phyloP scores from a whole-genome alignment of 2,888 invertebrate species.

The Ernsta delagoae region DNA sequence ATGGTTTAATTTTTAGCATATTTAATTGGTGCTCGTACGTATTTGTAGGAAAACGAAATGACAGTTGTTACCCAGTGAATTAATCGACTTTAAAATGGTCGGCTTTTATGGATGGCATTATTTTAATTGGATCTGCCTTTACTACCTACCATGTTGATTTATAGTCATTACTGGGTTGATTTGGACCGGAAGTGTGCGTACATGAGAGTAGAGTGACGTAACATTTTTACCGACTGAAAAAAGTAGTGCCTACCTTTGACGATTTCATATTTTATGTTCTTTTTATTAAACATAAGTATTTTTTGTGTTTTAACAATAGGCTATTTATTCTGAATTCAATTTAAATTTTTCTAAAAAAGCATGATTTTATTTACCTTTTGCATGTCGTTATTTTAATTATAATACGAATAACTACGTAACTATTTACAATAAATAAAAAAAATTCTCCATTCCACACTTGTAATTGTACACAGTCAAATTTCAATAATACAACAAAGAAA shows the following conservation, averaged over 20 bases:
- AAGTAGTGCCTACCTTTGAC: too few relatives aligned
- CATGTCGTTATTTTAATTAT: too few relatives aligned
- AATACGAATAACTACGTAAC: too few relatives aligned
- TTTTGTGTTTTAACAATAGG: too few relatives aligned
- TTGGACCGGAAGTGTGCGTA: conserved; percentile 3
- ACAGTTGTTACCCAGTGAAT: conserved; percentile 39
- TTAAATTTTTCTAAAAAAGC: too few relatives aligned
- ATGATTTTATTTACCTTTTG: too few relatives aligned
- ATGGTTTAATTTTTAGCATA: too few relatives aligned
- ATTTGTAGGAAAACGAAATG: conserved; percentile 1
- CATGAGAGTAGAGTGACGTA: neutral
- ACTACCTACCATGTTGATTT: conserved; percentile 48
- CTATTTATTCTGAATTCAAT: too few relatives aligned
- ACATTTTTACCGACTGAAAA: neutral
- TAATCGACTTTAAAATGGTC: conserved; percentile 48
- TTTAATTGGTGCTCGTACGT: too few relatives aligned
- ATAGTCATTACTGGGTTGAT: conserved; percentile 40
- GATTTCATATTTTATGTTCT: too few relatives aligned
- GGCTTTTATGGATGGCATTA: conserved; percentile 48
- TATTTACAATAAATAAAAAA: too few relatives aligned
- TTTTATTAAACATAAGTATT: too few relatives aligned
- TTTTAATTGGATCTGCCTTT: conserved; percentile 54
- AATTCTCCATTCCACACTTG: neutral
- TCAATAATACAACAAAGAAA: conserved; percentile 13
- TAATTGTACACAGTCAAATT: neutral